phyloP scores from a whole-genome alignment of 2,113 vertebrate genomes.

The Chitala chitala region DNA sequence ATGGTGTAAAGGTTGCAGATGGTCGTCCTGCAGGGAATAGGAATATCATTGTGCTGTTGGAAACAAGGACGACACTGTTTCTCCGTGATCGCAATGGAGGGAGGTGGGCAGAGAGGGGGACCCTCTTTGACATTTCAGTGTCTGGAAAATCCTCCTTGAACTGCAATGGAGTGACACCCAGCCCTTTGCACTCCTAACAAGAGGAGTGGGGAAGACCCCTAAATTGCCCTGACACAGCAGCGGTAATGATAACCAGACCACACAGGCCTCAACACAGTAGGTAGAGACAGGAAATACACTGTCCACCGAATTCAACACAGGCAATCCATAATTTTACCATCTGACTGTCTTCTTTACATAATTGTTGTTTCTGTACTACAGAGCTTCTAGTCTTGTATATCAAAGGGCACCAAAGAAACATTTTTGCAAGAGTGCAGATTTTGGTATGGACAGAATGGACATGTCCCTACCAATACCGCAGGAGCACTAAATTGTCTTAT shows the following conservation, averaged over 20 bases:
- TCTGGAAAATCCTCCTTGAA: constrained; percentile 23
- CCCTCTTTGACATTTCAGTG: background rate
- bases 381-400: too few species aligned
- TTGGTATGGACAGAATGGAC: too few species aligned
- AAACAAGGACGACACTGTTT: constrained; percentile 32
- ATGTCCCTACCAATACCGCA: too few species aligned
- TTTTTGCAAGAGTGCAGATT: too few species aligned
- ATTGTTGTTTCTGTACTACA: too few species aligned
- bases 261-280: background rate
- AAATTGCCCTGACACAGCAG: background rate
- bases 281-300: background rate
- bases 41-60: constrained; percentile 26
- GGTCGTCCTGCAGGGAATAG: constrained; percentile 71
- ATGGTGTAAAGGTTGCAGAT: constrained; percentile 96
- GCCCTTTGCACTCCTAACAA: background rate
- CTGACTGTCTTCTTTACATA: too few species aligned
- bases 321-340: too few species aligned
- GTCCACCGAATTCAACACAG: background rate
- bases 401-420: too few species aligned
- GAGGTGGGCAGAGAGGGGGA: constrained; percentile 19
- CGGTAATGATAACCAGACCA: background rate
- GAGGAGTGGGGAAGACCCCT: background rate
- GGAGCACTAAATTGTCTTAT: too few species aligned
- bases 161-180: background rate
- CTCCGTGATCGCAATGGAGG: constrained; percentile 2